These are phyloP conservation scores for Pitta sordida DNA, from an alignment of 2,113 vertebrate species.

Conservation along the genomic window DNA sequence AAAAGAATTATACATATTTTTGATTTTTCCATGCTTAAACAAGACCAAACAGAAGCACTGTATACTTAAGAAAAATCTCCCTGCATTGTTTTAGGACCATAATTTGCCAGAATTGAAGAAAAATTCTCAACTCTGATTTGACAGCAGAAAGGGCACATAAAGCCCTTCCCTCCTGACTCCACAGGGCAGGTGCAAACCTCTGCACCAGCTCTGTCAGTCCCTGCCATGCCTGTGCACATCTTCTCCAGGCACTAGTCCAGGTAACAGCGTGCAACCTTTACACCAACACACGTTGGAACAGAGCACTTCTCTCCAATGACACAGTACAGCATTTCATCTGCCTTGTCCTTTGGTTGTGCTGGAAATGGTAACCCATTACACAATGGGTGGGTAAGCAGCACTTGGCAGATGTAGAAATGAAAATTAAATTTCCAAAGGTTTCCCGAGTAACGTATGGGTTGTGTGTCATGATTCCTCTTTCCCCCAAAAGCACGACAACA, in stretches of 20 bases:
- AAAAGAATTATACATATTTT: background rate
- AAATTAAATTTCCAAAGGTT: background rate
- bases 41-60: background rate
- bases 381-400: background rate
- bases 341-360: background rate
- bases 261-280: fast-evolving
- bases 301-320: background rate
- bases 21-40: background rate
- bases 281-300: fast-evolving
- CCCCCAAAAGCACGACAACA: background rate
- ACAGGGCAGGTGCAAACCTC: background rate
- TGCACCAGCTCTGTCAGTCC: background rate
- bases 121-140: background rate
- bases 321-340: background rate
- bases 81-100: background rate
- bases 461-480: background rate
- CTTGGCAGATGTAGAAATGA: background rate
- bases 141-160: background rate
- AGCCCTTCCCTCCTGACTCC: background rate
- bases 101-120: background rate
- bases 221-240: background rate
- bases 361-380: background rate
- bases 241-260: fast-evolving
- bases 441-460: background rate
- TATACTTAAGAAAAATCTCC: background rate